Base-by-base conservation (phyloP, 2,888 invertebrate species). In the Patella caerulea region DNA sequence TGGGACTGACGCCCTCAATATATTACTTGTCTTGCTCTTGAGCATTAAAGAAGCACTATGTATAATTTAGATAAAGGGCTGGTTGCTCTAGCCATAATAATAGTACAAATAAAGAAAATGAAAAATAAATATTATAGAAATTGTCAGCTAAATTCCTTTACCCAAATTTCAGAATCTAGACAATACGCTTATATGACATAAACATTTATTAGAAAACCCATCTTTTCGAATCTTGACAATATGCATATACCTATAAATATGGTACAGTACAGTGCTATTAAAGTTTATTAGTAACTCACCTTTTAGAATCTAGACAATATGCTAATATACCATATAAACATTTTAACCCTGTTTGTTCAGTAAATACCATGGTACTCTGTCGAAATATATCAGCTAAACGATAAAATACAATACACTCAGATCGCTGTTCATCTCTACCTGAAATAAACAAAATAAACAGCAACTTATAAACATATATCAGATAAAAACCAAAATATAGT, bases 341-440 rank as follows among this genome's bases (percentile, higher is more conserved):
- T 75, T 94, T 94, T 45, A 95, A 92, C 2, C 91, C 91, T 5
- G 95, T 96, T 83, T 94, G 94, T 87, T 96, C 95, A 14, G 96
- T 95, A 90, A 96, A 95, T 0, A 96, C 95, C 95, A 96, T 96
- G 1, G 95, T 94, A n/a, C n/a, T n/a, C n/a, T n/a, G n/a, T n/a
- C n/a, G n/a, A n/a, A n/a, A n/a, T n/a, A n/a, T n/a, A 90, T 97
- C 97, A 75, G 94, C 93, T 89, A 97, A 94, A 85, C 95, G 94
- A 88, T 94, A 97, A 87, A 95, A 93, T 29, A 96, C 93, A 34
- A 97, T 94, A 92, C 96, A 97, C 86, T 95, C 94, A 0, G 97
- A 95, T 70, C 93, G 92, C 75, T 94, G 91, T n/a, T 95, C 95
- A 92, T 97, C 96, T 78, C 97, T 93, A 2, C 97, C 91, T 91